Conservation (phyloP, 1,140 invertebrate species). For the Temnothorax nylanderi region DNA sequence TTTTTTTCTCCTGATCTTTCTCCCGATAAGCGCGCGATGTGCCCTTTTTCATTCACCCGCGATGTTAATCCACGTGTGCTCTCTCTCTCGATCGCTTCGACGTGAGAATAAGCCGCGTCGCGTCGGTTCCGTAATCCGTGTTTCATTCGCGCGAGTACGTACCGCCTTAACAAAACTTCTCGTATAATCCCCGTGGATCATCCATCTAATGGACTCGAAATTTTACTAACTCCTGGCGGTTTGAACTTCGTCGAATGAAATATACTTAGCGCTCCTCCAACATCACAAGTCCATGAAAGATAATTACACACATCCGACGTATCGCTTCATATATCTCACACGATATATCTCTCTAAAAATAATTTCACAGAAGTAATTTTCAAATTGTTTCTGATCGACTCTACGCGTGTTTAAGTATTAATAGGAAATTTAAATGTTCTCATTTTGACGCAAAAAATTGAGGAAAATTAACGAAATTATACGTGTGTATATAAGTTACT, state of each 20-base stretch:
- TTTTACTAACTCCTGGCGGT: neutral
- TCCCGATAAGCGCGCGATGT: neutral
- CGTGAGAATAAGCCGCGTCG: constrained; percentile 6
- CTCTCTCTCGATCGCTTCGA: neutral
- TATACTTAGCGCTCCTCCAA: neutral
- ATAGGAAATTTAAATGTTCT: neutral
- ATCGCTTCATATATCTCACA: neutral
- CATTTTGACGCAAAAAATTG: neutral
- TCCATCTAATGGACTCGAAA: constrained; percentile 27
- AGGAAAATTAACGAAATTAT: neutral
- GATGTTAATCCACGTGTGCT: constrained; percentile 2
- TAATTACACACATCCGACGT: constrained; percentile 15
- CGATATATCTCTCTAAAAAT: neutral
- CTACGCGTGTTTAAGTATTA: neutral
- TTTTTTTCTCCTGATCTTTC: neutral
- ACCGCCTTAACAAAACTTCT: constrained; percentile 15
- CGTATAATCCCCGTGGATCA: constrained; percentile 28
- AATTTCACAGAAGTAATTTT: neutral
- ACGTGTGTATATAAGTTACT: neutral
- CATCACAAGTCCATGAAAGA: neutral
- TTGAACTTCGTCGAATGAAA: constrained; percentile 18
- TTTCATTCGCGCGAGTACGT: constrained; percentile 11
- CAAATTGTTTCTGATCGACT: neutral
- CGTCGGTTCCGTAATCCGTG: constrained; percentile 1
- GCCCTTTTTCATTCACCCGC: neutral